Evolutionary conservation across 2,113 vertebrate genomes (phyloP).

Genomic region (Callorhinus ursinus): DNA sequence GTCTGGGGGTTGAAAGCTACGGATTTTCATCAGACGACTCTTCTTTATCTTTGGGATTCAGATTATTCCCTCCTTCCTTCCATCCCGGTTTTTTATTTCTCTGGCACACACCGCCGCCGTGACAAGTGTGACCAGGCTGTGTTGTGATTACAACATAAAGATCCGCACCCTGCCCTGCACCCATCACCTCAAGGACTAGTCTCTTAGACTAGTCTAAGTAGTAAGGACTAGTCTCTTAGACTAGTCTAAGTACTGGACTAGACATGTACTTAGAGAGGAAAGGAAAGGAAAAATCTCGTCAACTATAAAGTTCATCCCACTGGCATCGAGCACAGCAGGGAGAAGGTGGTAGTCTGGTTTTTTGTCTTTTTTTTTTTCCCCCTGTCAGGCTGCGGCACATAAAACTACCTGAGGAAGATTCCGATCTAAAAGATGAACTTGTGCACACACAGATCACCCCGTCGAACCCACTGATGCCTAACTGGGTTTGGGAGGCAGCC

Average conservation of each 20-base stretch:
- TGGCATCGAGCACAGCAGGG: background rate
- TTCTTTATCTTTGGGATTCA: background rate
- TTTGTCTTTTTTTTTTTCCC: background rate
- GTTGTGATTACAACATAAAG: too few species aligned
- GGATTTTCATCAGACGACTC: background rate
- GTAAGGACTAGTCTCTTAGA: too few species aligned
- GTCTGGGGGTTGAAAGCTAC: background rate
- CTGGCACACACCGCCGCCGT: too few species aligned
- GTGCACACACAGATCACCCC: fast-evolving
- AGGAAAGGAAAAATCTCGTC: background rate
- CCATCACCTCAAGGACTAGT: too few species aligned
- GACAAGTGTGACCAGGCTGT: too few species aligned
- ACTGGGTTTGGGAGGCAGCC: fast-evolving
- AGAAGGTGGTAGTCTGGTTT: background rate
- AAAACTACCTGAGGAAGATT: background rate
- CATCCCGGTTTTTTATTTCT: background rate
- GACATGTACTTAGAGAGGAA: background rate
- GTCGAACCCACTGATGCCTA: background rate
- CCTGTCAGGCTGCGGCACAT: background rate
- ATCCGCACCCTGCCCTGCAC: too few species aligned
- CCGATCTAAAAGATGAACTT: background rate
- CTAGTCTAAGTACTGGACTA: too few species aligned
- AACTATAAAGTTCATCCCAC: too few species aligned
- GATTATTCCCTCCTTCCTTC: background rate
- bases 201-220: too few species aligned